A percentile compares a stretch with the other conserved stretches of the same genome.
Conservation (phyloP, 2,113 vertebrate species). For the Mixornis gularis region DNA sequence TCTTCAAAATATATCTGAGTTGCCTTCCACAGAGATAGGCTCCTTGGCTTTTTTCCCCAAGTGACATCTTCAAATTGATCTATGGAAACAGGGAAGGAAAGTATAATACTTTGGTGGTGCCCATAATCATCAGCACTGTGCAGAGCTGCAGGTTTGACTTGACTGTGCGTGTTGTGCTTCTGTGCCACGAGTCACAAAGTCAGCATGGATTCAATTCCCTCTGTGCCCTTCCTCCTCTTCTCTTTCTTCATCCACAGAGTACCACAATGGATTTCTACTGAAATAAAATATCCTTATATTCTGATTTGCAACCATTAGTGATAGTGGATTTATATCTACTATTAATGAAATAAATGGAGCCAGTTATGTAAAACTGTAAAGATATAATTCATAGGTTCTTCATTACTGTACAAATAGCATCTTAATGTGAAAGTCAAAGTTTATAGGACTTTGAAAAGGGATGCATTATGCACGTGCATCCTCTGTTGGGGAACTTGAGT, state of each 20-base stretch:
- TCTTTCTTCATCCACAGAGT: not conserved
- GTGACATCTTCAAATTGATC: not conserved
- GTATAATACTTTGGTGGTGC: not conserved
- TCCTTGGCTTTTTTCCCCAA: not conserved
- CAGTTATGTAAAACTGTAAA: not conserved
- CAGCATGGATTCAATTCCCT: not conserved
- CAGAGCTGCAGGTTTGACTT: not conserved
- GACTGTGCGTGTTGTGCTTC: fast-evolving
- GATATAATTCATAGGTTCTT: not conserved
- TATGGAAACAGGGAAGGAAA: not conserved
- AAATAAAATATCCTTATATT: not conserved
- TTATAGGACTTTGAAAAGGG: not conserved
- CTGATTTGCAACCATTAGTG: not conserved
- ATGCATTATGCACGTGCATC: not conserved
- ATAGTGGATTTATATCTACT: not conserved
- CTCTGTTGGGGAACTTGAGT: not conserved
- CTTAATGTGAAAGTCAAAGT: not conserved
- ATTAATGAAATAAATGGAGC: not conserved
- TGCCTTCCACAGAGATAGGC: not conserved
- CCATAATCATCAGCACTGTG: not conserved
- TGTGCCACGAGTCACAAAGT: not conserved
- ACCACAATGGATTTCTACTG: not conserved
- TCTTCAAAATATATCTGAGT: not conserved
- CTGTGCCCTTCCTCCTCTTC: not conserved
- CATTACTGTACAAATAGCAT: not conserved